A percentile compares a stretch with the other conserved stretches of the same genome.
These are phyloP conservation scores for Malacosoma neustria DNA, from an alignment of 2,888 invertebrate genomes.

Conservation along the genomic window DNA sequence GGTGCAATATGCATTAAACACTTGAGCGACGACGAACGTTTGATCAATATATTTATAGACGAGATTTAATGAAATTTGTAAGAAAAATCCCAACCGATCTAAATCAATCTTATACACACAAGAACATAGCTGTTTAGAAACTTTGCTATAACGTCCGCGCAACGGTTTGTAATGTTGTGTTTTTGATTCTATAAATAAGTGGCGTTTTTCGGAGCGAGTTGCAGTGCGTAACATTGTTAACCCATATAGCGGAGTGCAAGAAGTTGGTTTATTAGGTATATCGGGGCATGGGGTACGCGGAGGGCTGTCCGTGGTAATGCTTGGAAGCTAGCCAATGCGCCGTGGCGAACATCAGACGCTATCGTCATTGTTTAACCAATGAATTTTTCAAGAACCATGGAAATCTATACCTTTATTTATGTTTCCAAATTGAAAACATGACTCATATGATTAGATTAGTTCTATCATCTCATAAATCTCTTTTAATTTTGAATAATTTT, in stretches of 20 bases:
- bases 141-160: too few relatives aligned
- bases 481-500: too few relatives aligned
- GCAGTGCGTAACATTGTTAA: slow-evolving; percentile 7
- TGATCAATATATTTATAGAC: too few relatives aligned
- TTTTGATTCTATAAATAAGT: neutral
- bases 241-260: slow-evolving; percentile 9
- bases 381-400: slow-evolving; percentile 20
- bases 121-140: too few relatives aligned
- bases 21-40: too few relatives aligned
- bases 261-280: slow-evolving; percentile 17
- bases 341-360: slow-evolving; percentile 33
- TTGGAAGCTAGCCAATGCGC: slow-evolving; percentile 52
- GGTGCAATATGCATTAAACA: too few relatives aligned
- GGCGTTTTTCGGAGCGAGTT: slow-evolving; percentile 2
- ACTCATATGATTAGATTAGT: too few relatives aligned
- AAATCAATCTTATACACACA: too few relatives aligned
- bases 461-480: too few relatives aligned
- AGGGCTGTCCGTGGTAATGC: slow-evolving; percentile 32
- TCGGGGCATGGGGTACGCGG: slow-evolving; percentile 1
- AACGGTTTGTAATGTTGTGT: neutral
- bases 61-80: too few relatives aligned
- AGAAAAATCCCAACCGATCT: too few relatives aligned
- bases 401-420: slow-evolving; percentile 19
- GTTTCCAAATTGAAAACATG: slow-evolving; percentile 26
- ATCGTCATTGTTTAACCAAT: slow-evolving; percentile 36